phyloP scores from a whole-genome alignment of 2,797 vertebrate genomes.

The Pteronotus mesoamericanus region DNA sequence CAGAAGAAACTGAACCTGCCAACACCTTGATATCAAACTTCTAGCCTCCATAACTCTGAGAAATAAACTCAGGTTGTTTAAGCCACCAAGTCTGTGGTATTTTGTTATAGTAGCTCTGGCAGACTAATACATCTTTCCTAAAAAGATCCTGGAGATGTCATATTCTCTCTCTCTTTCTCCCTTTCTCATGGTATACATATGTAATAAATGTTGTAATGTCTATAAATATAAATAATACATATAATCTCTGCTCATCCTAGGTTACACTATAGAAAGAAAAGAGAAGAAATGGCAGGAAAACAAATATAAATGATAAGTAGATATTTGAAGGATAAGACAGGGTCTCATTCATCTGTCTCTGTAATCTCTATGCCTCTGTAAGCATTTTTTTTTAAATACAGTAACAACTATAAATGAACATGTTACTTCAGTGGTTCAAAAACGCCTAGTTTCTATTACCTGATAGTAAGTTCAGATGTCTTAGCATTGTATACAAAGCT shows the following conservation, averaged over 20 bases:
- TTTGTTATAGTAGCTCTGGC: background rate
- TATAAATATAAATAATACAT: background rate
- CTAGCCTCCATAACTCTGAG: background rate
- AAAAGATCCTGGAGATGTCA: background rate
- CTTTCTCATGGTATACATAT: background rate
- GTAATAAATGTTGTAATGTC: background rate
- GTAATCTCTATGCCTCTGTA: background rate
- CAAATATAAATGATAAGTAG: background rate
- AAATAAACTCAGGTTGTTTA: background rate
- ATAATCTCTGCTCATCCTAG: background rate
- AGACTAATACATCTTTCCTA: background rate
- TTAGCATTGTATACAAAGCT: background rate
- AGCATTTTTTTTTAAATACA: background rate
- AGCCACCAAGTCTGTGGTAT: background rate
- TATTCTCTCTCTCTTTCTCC: background rate
- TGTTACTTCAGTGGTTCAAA: background rate
- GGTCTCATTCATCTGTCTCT: background rate
- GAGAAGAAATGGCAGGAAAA: background rate
- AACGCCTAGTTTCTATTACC: background rate
- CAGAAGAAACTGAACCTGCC: background rate
- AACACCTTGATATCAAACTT: background rate
- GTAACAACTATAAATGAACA: background rate
- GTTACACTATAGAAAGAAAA: background rate
- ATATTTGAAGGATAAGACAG: background rate
- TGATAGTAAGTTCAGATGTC: background rate